Conservation (phyloP, 2,888 invertebrate genomes). For the Oithona nana region DNA sequence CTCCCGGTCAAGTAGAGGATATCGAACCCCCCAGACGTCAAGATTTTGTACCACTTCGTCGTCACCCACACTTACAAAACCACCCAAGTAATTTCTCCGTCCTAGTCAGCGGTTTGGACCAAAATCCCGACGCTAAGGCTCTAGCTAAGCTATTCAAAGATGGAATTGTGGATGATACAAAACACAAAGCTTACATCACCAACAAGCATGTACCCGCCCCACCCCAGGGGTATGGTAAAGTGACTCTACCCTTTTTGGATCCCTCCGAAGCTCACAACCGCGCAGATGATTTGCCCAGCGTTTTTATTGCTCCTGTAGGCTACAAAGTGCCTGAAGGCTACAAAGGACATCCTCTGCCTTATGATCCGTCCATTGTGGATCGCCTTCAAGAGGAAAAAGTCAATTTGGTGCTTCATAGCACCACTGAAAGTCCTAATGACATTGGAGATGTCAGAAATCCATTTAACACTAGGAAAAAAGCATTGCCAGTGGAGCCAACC, state of each 20-base stretch:
- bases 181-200: neutral
- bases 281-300: neutral
- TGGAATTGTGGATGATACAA: neutral
- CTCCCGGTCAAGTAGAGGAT: neutral
- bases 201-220: neutral
- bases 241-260: constrained; percentile 12
- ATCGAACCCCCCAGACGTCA: neutral
- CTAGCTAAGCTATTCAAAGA: neutral
- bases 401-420: neutral
- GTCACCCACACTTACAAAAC: neutral
- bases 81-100: neutral
- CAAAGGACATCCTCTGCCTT: constrained; percentile 13
- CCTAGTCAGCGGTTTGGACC: neutral
- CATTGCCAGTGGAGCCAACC: neutral
- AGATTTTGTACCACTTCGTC: too few relatives aligned
- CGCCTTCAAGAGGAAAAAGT: neutral
- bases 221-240: neutral
- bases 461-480: neutral
- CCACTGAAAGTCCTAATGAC: neutral
- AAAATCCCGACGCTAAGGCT: neutral
- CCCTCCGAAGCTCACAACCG: neutral
- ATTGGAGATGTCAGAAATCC: neutral
- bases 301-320: constrained; percentile 16
- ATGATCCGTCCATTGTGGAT: neutral
- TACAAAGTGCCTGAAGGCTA: constrained; percentile 8